phyloP scores from a whole-genome alignment of 2,888 invertebrate species.

The Oscheius sp. region DNA sequence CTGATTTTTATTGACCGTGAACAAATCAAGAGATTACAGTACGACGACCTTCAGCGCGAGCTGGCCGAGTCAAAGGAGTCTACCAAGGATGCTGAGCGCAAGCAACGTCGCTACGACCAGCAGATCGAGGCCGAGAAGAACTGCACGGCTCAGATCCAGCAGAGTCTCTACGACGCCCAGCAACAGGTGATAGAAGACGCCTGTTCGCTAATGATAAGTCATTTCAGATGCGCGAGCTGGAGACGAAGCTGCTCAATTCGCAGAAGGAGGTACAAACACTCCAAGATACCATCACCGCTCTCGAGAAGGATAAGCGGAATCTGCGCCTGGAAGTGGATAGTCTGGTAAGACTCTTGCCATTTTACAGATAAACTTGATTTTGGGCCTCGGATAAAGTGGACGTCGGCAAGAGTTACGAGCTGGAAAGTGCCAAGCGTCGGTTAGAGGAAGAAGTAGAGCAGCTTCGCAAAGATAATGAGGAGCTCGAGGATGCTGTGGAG shows the following conservation, averaged over 20 bases:
- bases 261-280: constrained; percentile 76
- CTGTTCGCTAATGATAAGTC: too few species aligned
- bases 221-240: constrained; percentile 42
- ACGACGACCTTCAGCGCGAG: constrained; percentile 34
- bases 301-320: constrained; percentile 95
- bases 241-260: constrained; percentile 41
- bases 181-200: constrained; percentile 31
- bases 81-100: constrained; percentile 87
- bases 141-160: constrained; percentile 81
- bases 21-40: neutral
- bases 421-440: constrained; percentile 95
- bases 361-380: neutral
- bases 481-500: constrained; percentile 93
- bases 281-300: constrained; percentile 83
- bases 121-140: constrained; percentile 79
- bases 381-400: constrained; percentile 89
- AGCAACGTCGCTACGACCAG: constrained; percentile 97
- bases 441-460: constrained; percentile 79
- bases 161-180: constrained; percentile 65
- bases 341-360: constrained; percentile 38
- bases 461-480: constrained; percentile 81
- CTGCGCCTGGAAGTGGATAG: constrained; percentile 79
- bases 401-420: constrained; percentile 94
- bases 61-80: constrained; percentile 21
- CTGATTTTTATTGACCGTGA: neutral